Base-by-base conservation (phyloP, 2,113 vertebrate species). In the Coryphaenoides rupestris region DNA sequence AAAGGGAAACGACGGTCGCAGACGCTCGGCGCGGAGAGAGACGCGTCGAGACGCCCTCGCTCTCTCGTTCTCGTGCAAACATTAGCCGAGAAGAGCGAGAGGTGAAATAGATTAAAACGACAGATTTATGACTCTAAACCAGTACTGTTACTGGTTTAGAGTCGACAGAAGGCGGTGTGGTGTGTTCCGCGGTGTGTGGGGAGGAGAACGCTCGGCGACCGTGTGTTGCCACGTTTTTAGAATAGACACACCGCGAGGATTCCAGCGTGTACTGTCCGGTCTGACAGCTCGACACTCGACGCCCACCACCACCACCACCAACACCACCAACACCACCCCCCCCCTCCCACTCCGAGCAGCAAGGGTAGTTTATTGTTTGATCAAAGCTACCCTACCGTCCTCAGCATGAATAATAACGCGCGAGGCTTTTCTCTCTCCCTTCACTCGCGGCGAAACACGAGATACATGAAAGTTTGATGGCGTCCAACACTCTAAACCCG, bases 351-450 rank as follows among this genome's bases (percentile, higher is more conserved):
- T 57, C 33, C 33, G 45, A 75, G 46, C 64, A n/a, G n/a, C n/a
- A n/a, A n/a, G 57, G 60, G 16, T 84, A 66, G 88, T 83, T 77
- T 77, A 81, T 78, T 69, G 80, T 87, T 85, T 89, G 86, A 87
- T 87, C 85, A 87, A 86, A 87, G 83, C 33, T 40, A 7, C n/a
- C 33, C 33, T 7, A 40, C 33, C 33, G 73, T 89, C 85, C 75
- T 58, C 17, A 16, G 62, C 80, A 85, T 87, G 33, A 40, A 40
- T 65, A 89, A 88, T 87, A 83, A 87, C 89, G 75, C 58, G 87
- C 89, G 75, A 56, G 87, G 62, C 72, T 74, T 62, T 77, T 77
- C 46, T 58, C n/a, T 58, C 58, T 67, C 4, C 50, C 68, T n/a
- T 74, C 71, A 76, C 33, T 74, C 70, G 52, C 58, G 71, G 72